These are phyloP conservation scores for Chaitophorus viminalis DNA, from an alignment of 2,888 invertebrate species.

Conservation along the genomic window DNA sequence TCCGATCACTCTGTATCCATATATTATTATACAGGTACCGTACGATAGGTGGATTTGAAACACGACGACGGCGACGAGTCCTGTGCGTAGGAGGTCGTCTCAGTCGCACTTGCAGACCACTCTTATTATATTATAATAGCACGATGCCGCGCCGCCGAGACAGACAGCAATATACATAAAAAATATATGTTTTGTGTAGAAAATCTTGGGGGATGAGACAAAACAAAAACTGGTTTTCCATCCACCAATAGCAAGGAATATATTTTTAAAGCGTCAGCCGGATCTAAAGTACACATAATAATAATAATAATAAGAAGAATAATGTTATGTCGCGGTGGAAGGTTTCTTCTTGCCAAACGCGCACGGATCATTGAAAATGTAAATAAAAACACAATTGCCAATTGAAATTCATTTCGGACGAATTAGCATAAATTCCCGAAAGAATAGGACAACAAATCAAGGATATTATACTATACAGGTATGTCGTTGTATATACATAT, in stretches of 20 bases:
- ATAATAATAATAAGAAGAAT: neutral
- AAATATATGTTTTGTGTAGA: no score
- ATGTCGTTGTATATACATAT: neutral
- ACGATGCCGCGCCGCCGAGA: neutral
- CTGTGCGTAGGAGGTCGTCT: conserved; percentile 17
- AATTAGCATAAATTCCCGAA: conserved; percentile 44
- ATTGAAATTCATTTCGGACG: conserved; percentile 47
- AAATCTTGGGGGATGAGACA: no score
- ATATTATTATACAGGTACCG: no score
- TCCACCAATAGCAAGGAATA: neutral
- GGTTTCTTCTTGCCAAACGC: neutral
- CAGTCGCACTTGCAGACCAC: no score
- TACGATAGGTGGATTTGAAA: neutral
- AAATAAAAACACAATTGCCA: conserved; percentile 55
- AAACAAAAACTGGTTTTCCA: conserved; percentile 15
- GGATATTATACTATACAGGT: neutral
- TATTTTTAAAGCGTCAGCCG: conserved; percentile 27
- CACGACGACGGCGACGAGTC: neutral
- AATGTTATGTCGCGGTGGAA: neutral
- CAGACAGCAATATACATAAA: no score
- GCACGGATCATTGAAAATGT: conserved; percentile 32
- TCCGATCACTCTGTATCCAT: neutral
- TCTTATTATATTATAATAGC: neutral
- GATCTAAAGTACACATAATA: neutral
- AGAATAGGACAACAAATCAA: conserved; percentile 55